Percentiles rank a stretch among this genome's conserved stretches.
Conservation (phyloP, 1,140 invertebrate species). For the Euschistus heros region DNA sequence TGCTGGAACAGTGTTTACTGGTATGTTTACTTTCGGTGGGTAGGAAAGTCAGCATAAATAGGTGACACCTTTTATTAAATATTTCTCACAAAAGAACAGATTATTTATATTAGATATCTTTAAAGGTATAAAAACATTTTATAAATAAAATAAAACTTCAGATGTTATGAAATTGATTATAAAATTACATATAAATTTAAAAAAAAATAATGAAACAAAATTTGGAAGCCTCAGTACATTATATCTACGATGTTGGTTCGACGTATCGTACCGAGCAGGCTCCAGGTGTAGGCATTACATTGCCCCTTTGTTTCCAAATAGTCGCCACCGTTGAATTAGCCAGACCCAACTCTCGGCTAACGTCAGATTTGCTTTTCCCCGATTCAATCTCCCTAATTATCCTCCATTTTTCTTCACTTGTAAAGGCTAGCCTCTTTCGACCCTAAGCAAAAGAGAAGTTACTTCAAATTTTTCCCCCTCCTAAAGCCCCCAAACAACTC, state of each 20-base stretch:
- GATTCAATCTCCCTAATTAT: constrained; percentile 49
- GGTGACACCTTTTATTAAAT: too few species aligned
- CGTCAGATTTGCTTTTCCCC: constrained; percentile 48
- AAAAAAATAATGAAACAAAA: too few species aligned
- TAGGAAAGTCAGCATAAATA: too few species aligned
- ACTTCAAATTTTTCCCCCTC: background rate
- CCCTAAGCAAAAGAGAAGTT: constrained; percentile 36
- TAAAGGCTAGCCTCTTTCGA: constrained; percentile 49
- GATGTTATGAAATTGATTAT: too few species aligned
- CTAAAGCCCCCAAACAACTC: too few species aligned
- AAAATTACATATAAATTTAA: too few species aligned
- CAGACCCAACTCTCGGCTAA: constrained; percentile 44
- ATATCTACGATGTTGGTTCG: background rate
- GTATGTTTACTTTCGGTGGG: too few species aligned
- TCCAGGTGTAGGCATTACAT: constrained; percentile 29
- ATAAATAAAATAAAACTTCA: too few species aligned
- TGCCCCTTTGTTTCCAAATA: constrained; percentile 47
- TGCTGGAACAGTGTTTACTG: too few species aligned
- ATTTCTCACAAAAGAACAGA: too few species aligned
- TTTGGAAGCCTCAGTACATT: background rate
- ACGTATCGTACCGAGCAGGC: constrained; percentile 26
- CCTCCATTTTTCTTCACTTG: constrained; percentile 50
- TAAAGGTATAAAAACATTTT: too few species aligned
- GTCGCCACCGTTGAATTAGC: constrained; percentile 47
- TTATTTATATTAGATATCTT: too few species aligned